Evolutionary conservation across 2,113 vertebrate species (phyloP), one percentile per base, ranked within the genome.

Genomic region (Pollachius pollachius): DNA sequence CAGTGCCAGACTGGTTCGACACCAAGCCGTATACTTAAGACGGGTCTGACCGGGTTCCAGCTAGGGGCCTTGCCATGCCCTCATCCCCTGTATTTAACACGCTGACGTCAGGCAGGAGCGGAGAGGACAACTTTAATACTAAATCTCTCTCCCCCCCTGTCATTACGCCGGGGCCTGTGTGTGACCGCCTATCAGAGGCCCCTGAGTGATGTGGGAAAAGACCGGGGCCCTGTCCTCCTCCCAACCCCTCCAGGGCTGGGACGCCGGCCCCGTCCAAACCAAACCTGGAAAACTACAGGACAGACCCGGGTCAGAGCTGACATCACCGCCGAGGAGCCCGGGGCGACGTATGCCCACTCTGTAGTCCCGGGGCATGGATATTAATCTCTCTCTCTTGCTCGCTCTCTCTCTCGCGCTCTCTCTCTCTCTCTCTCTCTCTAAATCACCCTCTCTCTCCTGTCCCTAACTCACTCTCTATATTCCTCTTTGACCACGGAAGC

Each of bases 131-230:
- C 85, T 92, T 90, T 90, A 91, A 91, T 90, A 90, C 87, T 84
- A 89, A 90, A 85, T 87, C 88, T 91, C 81, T 86, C 82, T 41
- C 37, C 37, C 86, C 91, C 91, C 86, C 89, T 92, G 91, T 93
- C 91, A 93, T 93, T 92, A 92, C 82, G 9, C 67, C 13, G 19
- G 34, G 74, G 88, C 75, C 81, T 75, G 85, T 86, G 84, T 84
- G 84, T 84, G 90, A 91, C 90, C 85, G 77, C 86, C 87, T 92
- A 92, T 92, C 90, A 91, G 87, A 87, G 85, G 86, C 85, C 76
- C 77, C 70, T 86, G 87, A 93, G 84, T 93, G 91, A 93, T 92
- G 91, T 92, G 91, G 92, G 79, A 87, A 90, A 89, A 80, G 83
- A 41, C 85, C 80, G 82, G 6, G 71, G 88, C 84, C 81, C 84